Evolutionary conservation across 2,113 vertebrate genomes (phyloP), one percentile per base, ranked within the genome.

Genomic region (Hippocampus zosterae): DNA sequence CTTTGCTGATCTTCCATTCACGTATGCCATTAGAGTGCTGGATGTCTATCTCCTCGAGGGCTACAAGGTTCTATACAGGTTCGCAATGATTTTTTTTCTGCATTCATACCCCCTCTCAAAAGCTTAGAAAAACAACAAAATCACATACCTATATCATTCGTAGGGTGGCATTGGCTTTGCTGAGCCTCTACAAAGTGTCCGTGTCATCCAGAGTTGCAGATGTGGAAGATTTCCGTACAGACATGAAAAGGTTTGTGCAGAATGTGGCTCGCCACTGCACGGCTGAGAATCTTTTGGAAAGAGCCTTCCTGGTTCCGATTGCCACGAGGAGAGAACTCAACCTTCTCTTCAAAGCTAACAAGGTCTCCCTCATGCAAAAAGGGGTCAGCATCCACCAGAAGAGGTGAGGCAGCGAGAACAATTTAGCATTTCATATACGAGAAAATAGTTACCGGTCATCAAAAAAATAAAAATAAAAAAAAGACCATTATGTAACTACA

Each of bases 41-140:
- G 94, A 96, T 6, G 90, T 94, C 60, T 96, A 93, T 76, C 84
- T 95, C 23, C 74, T 94, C 55, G 94, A 96, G 72, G 95, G 94
- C 27, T 94, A 94, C 89, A 96, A 96, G 82, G 94, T 95, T 0
- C 92, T 96, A 7, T 96, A 94, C 87, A 93, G 89, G 89, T 90
- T 59, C 56, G 84, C 76, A 23, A n/a, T 15, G 11, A 18, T 56
- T 11, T 1, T 23, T 12, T 21, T 37, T 37, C 5, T 40, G 29
- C 55, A 56, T 52, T 16, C 7, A 62, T 50, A 67, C 16, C 12
- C 42, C 42, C 0, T 11, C 2, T 11, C 2, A 11, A 69, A 68
- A 65, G 5, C 42, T 25, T 13, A n/a, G 1, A 46, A 52, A 1
- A 40, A 59, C 52, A 16, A 52, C 61, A 19, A 46, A 56, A 29